A percentile compares a stretch with the other conserved stretches of the same genome.
Conservation (phyloP, 2,888 invertebrate genomes). For the Coenonympha glycerion region DNA sequence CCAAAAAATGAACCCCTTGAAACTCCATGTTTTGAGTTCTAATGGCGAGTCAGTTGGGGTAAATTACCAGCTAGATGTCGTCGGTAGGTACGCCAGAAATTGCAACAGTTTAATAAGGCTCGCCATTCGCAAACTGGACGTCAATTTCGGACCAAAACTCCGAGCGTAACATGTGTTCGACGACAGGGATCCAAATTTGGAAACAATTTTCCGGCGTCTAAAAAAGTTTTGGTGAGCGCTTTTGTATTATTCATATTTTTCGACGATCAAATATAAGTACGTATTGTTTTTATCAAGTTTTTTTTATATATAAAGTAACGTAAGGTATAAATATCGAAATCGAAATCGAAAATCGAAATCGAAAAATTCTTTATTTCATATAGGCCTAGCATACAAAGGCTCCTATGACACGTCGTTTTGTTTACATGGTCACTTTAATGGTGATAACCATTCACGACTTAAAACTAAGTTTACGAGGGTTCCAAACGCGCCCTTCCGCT, state of each 20-base stretch:
- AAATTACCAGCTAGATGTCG: conserved; percentile 39
- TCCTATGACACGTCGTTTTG: no score
- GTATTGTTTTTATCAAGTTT: conserved; percentile 6
- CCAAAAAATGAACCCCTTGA: no score
- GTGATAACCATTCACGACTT: no score
- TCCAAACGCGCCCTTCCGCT: no score
- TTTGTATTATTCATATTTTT: conserved; percentile 12
- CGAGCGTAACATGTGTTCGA: conserved; percentile 22
- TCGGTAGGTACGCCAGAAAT: conserved; percentile 48
- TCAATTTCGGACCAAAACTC: conserved; percentile 27
- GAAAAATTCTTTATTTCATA: no score
- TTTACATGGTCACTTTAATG: no score
- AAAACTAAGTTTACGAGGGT: no score
- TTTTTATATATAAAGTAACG: no score
- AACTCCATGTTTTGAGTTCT: background rate
- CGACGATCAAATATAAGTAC: conserved; percentile 7
- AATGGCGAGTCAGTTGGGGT: background rate
- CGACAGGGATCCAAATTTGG: conserved; percentile 15
- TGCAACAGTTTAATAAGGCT: conserved; percentile 30
- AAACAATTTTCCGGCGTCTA: conserved; percentile 17
- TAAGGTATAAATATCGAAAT: no score
- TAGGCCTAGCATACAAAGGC: no score
- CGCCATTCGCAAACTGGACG: conserved; percentile 20
- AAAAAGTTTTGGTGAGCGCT: conserved; percentile 15
- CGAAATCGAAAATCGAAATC: no score